Conservation (phyloP, 2,113 vertebrate species). For the Bos javanicus region DNA sequence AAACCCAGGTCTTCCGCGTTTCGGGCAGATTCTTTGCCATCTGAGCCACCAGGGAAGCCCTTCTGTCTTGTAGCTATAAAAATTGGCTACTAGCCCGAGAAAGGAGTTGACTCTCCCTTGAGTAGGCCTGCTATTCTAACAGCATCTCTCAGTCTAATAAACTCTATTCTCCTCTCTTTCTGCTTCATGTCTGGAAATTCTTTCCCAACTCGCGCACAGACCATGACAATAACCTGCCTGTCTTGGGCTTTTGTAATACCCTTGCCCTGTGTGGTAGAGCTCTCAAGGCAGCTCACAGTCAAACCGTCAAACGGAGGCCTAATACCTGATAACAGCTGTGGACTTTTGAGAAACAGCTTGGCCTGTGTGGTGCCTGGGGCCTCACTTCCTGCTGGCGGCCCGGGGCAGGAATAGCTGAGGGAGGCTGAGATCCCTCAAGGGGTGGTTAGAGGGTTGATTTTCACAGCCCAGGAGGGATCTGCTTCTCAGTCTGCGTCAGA, state of each 20-base stretch:
- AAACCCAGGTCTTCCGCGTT: accelerated
- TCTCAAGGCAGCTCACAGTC: not conserved
- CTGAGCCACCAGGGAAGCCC: not conserved
- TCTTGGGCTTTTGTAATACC: not conserved
- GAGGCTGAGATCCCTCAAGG: not conserved
- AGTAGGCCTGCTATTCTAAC: not conserved
- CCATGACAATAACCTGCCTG: not conserved
- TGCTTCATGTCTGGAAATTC: not conserved
- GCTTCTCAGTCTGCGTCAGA: not conserved
- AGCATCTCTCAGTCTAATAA: not conserved
- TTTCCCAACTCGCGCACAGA: not conserved
- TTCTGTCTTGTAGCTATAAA: not conserved
- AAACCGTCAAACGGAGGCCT: not conserved
- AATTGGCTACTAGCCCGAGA: not conserved
- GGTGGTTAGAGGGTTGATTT: no score
- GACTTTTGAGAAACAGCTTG: not conserved
- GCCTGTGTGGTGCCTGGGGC: not conserved
- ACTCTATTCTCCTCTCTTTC: not conserved
- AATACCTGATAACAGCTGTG: not conserved
- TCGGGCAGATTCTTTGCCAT: not conserved
- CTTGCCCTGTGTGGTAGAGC: not conserved
- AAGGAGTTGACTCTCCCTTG: not conserved
- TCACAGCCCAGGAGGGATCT: not conserved
- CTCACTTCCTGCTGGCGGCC: not conserved
- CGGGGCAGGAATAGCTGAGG: not conserved